Evolutionary conservation across 2,888 invertebrate genomes (phyloP), one percentile per base, ranked within the genome.

Genomic region (Trissoscelio sp.): DNA sequence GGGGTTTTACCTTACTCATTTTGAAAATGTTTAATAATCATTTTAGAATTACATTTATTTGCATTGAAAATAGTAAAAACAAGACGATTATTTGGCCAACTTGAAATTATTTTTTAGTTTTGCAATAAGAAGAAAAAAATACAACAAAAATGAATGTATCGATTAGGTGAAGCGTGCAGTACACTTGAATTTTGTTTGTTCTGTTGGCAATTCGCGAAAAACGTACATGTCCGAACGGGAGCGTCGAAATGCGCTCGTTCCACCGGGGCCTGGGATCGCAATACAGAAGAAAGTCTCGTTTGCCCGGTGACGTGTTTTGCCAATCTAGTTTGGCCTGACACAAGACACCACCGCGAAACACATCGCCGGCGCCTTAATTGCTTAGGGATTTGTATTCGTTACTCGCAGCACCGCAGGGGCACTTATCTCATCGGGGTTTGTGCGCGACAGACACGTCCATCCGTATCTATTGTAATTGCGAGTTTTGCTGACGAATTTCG

Each of bases 341-440:
- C 75, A 75, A 82, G 81, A 83, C 81, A 79, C 44, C 70, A 73
- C 82, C 73, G 82, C 82, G 82, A 83, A 84, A 84, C 82, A 81
- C 83, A 82, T 82, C 84, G 85, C 83, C 79, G 85, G 86, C 83
- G 84, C 85, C 87, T 88, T 89, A 89, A 89, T 90, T 90, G 89
- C 88, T 89, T 85, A 67, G 88, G 89, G 89, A 89, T 85, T 88
- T 86, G 86, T 86, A 86, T 86, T 88, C 87, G 88, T 88, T 89
- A 87, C 85, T 85, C 81, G 83, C 79, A 70, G 85, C 84, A 85
- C 85, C 87, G 78, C 84, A 83, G 86, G 86, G 84, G 84, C 84
- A 83, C 83, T 84, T 85, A 81, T 79, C 80, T 77, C 69, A 44
- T 53, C 74, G 72, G 42, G 67, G 39, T 69, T 55, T n/a, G n/a